Evolutionary conservation across 2,797 vertebrate genomes (phyloP), one percentile per base, ranked within the genome.

Genomic region (Melanotaenia maccullochi): DNA sequence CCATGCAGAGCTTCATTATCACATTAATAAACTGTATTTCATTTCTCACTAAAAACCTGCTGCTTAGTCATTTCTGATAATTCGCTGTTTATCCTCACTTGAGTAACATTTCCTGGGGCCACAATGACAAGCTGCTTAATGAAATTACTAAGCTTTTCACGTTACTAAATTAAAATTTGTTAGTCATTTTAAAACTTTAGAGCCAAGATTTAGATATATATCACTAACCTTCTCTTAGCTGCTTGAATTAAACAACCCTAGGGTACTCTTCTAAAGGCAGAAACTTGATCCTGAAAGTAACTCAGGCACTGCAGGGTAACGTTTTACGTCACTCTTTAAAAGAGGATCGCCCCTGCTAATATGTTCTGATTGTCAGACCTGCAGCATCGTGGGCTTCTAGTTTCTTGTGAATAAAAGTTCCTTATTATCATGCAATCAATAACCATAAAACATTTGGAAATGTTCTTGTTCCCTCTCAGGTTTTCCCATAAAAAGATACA

Each of bases 401-500:
- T 47, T 55, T 49, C 0, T 66, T 68, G 11, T 38, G 40, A 1
- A 9, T 56, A 2, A 71, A 64, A 35, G 9, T 2, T 65, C 4
- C 3, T 35, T 40, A 12, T 68, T 52, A 28, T 49, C 22, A 14
- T 32, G 11, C 18, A 70, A 75, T 75, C 58, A 75, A 66, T 64
- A 73, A 75, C 40, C 58, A 71, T 66, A 65, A 87, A 65, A 60
- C 28, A 54, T 72, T 65, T 61, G 74, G 65, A 70, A 77, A 66
- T 70, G 56, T 73, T 80, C 32, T 51, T 74, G 74, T 64, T 62
- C 58, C 63, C 52, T 38, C 40, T 73, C 57, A 55, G 57, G 64
- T 67, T 82, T 90, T 91, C 88, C 82, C 86, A 78, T 81, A 73
- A 68, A 83, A 68, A 69, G 79, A 86, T 71, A 70, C 28, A 9